Conservation (phyloP, 2,113 vertebrate species). For the Nothobranchius kuhntae region DNA sequence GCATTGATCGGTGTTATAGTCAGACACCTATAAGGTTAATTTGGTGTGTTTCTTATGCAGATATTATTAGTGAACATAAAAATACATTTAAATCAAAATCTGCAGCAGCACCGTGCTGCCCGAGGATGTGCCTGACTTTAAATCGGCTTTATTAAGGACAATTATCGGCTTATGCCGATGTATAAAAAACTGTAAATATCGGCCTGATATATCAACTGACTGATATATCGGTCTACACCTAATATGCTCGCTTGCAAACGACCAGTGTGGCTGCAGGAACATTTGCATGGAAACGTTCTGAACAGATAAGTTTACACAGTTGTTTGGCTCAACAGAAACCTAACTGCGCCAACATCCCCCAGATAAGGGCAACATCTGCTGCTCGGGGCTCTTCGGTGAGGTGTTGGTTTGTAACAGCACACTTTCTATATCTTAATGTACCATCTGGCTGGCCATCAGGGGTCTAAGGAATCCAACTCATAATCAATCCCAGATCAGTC, state of each 20-base stretch:
- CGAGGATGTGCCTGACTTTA: no score
- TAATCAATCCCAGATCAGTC: conserved; percentile 45
- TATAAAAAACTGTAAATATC: no score
- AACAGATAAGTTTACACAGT: conserved; percentile 50
- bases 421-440: conserved; percentile 34
- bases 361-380: conserved; percentile 72
- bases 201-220: not conserved
- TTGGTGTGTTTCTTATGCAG: no score
- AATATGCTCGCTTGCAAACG: conserved; percentile 23
- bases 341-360: conserved; percentile 26
- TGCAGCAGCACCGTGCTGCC: no score
- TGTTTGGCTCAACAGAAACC: conserved; percentile 54
- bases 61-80: no score
- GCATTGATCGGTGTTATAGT: no score
- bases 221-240: not conserved
- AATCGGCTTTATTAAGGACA: no score
- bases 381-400: conserved; percentile 47
- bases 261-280: conserved; percentile 18
- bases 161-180: no score
- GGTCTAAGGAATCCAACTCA: conserved; percentile 25
- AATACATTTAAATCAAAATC: no score
- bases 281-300: conserved; percentile 62
- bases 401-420: conserved; percentile 34
- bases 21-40: no score
- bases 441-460: conserved; percentile 55